Evolutionary conservation across 2,797 vertebrate species (phyloP).

Genomic region (Esox masquinongy): DNA sequence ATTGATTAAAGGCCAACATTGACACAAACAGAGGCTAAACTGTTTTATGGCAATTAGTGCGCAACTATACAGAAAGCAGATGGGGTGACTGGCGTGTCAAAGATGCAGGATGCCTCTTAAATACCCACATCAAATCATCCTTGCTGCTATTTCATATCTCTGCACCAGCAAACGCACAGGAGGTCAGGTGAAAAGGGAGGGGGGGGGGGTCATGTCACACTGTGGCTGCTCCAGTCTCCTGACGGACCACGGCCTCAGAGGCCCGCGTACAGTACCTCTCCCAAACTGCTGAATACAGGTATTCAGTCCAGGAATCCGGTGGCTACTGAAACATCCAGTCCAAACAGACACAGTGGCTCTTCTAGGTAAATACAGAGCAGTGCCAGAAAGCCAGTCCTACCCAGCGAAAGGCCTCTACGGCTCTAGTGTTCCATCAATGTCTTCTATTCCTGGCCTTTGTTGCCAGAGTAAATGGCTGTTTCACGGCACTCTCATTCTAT

Average conservation of each 20-base stretch:
- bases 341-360: constrained; percentile 70
- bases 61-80: constrained; percentile 5
- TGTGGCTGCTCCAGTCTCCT: constrained; percentile 70
- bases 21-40: constrained; percentile 32
- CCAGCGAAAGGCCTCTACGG: constrained; percentile 23
- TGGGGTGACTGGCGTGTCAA: constrained; percentile 46
- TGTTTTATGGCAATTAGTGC: constrained; percentile 38
- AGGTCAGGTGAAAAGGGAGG: constrained; percentile 59
- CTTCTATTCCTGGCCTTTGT: constrained; percentile 2
- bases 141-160: constrained; percentile 69
- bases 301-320: constrained; percentile 73
- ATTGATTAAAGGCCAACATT: constrained; percentile 24
- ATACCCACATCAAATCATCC: constrained; percentile 67
- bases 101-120: constrained; percentile 50
- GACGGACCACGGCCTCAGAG: constrained; percentile 67
- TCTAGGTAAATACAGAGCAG: constrained; percentile 68
- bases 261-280: constrained; percentile 40
- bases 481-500: constrained; percentile 49
- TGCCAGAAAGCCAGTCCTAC: constrained; percentile 32
- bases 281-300: constrained; percentile 72
- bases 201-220: constrained; percentile 69
- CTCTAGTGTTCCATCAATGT: constrained; percentile 9
- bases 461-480: constrained; percentile 46
- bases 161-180: constrained; percentile 68
- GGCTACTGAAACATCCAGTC: constrained; percentile 64